Percentiles rank a stretch among this genome's conserved stretches.
Conservation (phyloP, 2,797 vertebrate species). For the Percopsis omiscomaycus region DNA sequence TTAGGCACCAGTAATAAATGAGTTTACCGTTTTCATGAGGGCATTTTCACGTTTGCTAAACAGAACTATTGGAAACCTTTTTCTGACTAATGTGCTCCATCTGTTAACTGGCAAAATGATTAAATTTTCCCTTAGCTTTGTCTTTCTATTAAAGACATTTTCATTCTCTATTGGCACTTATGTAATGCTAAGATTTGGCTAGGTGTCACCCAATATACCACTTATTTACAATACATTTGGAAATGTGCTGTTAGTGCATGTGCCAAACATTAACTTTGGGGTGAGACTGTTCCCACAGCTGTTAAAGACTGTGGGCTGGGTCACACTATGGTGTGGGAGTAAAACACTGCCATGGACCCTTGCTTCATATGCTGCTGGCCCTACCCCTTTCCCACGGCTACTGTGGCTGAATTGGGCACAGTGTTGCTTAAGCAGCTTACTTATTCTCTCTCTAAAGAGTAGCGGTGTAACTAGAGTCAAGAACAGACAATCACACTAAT, state of each 20-base stretch:
- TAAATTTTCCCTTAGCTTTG: too few species aligned
- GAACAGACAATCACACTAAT: constrained; percentile 63
- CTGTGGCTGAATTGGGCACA: constrained; percentile 51
- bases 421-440: constrained; percentile 69
- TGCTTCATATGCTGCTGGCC: constrained; percentile 39
- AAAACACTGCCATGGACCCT: constrained; percentile 36
- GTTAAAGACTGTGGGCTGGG: constrained; percentile 46
- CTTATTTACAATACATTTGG: too few species aligned
- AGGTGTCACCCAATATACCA: too few species aligned
- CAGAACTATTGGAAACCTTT: too few species aligned
- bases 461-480: constrained; percentile 75
- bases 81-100: too few species aligned
- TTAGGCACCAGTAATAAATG: neutral
- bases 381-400: constrained; percentile 82
- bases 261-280: constrained; percentile 68
- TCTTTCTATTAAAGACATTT: too few species aligned
- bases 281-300: constrained; percentile 81
- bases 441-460: constrained; percentile 75
- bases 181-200: too few species aligned
- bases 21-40: neutral
- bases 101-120: too few species aligned
- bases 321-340: constrained; percentile 79
- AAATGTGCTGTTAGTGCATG: too few species aligned
- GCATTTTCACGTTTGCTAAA: too few species aligned
- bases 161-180: too few species aligned